Base-by-base conservation (phyloP, 2,797 vertebrate genomes). In the Coracias cyanogaster region DNA sequence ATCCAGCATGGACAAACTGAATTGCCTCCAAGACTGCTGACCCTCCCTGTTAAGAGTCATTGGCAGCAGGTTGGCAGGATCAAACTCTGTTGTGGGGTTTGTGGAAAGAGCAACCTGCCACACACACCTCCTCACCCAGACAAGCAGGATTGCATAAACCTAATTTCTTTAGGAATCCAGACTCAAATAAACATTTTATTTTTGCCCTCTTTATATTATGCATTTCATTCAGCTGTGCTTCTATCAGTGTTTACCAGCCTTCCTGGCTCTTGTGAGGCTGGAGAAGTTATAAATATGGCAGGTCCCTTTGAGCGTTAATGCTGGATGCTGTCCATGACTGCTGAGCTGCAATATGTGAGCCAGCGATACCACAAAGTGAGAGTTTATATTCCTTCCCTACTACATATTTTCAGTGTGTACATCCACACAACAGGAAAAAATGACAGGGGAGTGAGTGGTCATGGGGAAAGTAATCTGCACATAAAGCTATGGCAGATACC, bases 341-440 rank as follows among this genome's bases (percentile, higher is more conserved):
- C 87, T 86, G 91, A 94, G 91, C 77, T 86, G 91, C 91, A 94
- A 94, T 94, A 83, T 84, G 90, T 3, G 20, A 91, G 80, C 67
- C 77, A 82, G 93, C 0, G 41, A 94, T 93, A 96, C 74, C 86
- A 91, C 86, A 49, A 90, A 94, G 33, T 41, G 15, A 73, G 78
- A 89, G 66, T 92, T 96, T 93, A 86, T 94, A 86, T 86, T 88
- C 66, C 66, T 84, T 82, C 70, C 45, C 17, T 62, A 49, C 49
- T 91, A 70, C 73, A 77, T 76, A 94, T 90, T 94, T 94, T 86
- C 72, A 79, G 77, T 52, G 43, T 76, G 28, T 77, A 94, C 95
- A 97, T 94, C 89, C 82, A 79, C 58, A 86, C 77, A 93, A 73
- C 70, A 91, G 89, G 93, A 94, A 71, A 93, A 86, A 94, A 62